These are phyloP conservation scores for Carassius auratus DNA, from an alignment of 2,113 vertebrate species.

Conservation along the genomic window DNA sequence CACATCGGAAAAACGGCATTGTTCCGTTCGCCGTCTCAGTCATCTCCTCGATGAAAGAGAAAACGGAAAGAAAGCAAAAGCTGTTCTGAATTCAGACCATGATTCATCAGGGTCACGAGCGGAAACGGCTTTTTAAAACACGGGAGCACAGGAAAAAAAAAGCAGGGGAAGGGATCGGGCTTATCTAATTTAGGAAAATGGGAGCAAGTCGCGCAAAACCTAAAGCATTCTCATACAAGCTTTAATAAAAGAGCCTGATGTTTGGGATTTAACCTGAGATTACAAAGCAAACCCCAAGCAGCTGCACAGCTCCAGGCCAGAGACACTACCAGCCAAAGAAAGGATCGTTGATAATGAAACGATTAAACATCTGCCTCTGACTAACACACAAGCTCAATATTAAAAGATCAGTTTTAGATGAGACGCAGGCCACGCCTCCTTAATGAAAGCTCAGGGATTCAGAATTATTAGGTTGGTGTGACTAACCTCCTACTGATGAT, in stretches of 20 bases:
- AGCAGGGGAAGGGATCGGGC: neutral
- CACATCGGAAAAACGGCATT: constrained; percentile 36
- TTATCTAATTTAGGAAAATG: neutral
- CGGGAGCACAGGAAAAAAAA: neutral
- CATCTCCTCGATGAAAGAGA: constrained; percentile 39
- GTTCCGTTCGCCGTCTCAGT: constrained; percentile 18
- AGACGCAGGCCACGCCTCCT: neutral
- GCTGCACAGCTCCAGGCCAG: constrained; percentile 66
- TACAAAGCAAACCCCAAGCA: constrained; percentile 61
- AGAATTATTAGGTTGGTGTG: neutral
- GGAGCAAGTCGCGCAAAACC: neutral
- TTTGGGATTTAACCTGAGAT: constrained; percentile 36
- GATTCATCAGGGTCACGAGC: constrained; percentile 19
- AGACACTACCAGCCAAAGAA: neutral
- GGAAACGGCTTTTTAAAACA: neutral
- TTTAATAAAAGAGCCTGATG: constrained; percentile 9
- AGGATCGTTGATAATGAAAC: constrained; percentile 54
- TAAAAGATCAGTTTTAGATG: constrained; percentile 13
- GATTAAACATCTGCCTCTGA: constrained; percentile 45
- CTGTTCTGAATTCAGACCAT: constrained; percentile 5
- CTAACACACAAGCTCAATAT: neutral
- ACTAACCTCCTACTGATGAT: constrained; percentile 2
- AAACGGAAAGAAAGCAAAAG: constrained; percentile 32
- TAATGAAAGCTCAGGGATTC: neutral
- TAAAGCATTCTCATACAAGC: neutral